phyloP scores from a whole-genome alignment of 2,888 invertebrate genomes.

The Aradus depressus region DNA sequence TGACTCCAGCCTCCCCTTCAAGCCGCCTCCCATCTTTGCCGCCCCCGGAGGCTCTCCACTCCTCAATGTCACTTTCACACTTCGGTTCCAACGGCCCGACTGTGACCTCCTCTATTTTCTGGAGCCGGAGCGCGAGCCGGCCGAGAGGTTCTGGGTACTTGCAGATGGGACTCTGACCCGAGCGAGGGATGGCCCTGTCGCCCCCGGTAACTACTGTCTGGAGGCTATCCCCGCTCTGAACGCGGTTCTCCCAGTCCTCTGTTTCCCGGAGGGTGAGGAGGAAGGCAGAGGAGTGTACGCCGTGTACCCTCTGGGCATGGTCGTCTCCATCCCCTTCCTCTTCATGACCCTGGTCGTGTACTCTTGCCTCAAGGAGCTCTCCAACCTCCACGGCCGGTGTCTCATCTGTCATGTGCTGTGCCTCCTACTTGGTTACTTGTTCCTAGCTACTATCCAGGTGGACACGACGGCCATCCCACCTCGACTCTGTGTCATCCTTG shows the following conservation, averaged over 20 bases:
- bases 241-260: constrained; percentile 21
- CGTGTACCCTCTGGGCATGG: constrained; percentile 35
- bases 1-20: constrained; percentile 2
- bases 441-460: constrained; percentile 32
- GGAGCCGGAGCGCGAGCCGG: constrained; percentile 20
- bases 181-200: constrained; percentile 8
- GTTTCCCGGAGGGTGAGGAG: constrained; percentile 21
- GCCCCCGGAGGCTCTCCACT: neutral
- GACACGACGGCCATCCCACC: constrained; percentile 18
- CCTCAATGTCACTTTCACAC: neutral
- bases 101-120: constrained; percentile 20
- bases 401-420: constrained; percentile 34
- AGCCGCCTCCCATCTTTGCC: constrained; percentile 5
- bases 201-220: constrained; percentile 19
- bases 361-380: constrained; percentile 42
- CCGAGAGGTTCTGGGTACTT: constrained; percentile 19
- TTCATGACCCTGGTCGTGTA: constrained; percentile 43
- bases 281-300: constrained; percentile 21
- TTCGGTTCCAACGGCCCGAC: constrained; percentile 13
- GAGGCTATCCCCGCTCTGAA: constrained; percentile 13
- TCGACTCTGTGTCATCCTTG: constrained; percentile 19
- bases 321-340: constrained; percentile 45
- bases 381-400: constrained; percentile 38
- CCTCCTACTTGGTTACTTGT: constrained; percentile 31
- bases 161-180: constrained; percentile 14